Base-by-base conservation (phyloP, 2,888 invertebrate genomes). In the Pteria penguin region DNA sequence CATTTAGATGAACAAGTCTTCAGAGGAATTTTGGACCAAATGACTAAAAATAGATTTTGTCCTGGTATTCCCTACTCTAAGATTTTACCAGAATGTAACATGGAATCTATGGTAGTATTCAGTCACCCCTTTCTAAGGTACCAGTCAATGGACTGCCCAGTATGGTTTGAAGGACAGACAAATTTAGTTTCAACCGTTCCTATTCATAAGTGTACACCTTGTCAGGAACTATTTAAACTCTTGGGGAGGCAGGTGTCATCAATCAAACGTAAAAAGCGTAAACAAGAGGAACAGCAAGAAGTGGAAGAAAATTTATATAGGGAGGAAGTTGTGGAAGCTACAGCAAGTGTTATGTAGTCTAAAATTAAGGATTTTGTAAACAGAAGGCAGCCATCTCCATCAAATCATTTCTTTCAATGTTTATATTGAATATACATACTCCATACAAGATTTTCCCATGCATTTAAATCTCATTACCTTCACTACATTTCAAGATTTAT, bases 141-240 rank as follows among this genome's bases (percentile, higher is more conserved):
- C 33, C 74, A 74, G 55, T 74, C 74, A 2, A 31, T 54, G 27
- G 52, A 27, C 55, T 74, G 74, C 27, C 68, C 54, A 5, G 57
- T 74, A 4, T 74, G 74, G 74, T 68, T 33, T 29, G 45, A 45
- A 45, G 11, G 11, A 45, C 8, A 8, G 1, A 18, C 8, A 45
- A 45, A 8, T 45, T 45, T 18, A 1, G 45, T 45, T 45, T 45
- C 45, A 8, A 45, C 45, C 11, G 45, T 29, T 45, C 55, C 14
- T n/a, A 18, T 55, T 32, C n/a, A 8, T 24, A 54, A 26, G 45
- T 72, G 72, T 66, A 18, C n/a, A n/a, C 22, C 55, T 33, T 72
- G 72, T 29, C 57, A 31, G 14, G 63, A 63, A 4, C 45, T 45
- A 0, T 45, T 8, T 45, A 45, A 18, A 45, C 8, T 18, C 18